Conservation (phyloP, 2,113 vertebrate genomes). For the Hemicordylus capensis region DNA sequence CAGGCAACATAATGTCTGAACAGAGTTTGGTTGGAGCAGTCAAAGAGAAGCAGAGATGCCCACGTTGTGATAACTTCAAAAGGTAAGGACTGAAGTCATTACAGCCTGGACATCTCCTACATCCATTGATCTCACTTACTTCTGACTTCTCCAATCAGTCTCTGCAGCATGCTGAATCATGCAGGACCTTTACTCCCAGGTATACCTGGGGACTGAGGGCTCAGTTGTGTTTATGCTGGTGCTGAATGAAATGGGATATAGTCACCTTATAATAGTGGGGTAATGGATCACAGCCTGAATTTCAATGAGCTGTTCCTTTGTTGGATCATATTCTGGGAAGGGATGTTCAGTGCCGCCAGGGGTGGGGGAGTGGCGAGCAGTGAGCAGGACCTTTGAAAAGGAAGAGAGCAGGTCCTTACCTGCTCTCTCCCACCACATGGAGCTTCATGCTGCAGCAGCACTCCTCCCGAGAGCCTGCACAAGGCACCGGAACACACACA, state of each 20-base stretch:
- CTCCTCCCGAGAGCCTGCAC: too few species aligned
- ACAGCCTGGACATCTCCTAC: not conserved
- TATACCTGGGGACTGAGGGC: not conserved
- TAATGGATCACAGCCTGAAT: not conserved
- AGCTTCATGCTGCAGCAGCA: too few species aligned
- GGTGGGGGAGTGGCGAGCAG: too few species aligned
- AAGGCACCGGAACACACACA: too few species aligned
- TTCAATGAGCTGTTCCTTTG: not conserved
- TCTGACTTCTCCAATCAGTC: not conserved
- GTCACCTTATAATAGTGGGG: not conserved
- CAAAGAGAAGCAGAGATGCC: constrained; percentile 12
- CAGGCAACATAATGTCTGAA: too few species aligned
- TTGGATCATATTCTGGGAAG: not conserved
- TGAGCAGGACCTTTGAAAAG: too few species aligned
- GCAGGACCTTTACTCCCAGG: not conserved
- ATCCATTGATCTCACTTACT: constrained; percentile 16
- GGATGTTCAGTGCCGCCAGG: too few species aligned
- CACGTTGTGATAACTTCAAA: not conserved
- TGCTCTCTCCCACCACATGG: too few species aligned
- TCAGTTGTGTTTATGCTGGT: not conserved
- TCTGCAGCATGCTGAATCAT: not conserved
- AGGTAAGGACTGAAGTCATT: not conserved
- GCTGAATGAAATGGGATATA: not conserved
- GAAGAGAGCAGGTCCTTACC: too few species aligned
- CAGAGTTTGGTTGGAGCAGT: not conserved